These are phyloP conservation scores for Sinonovacula constricta DNA, from an alignment of 1,140 invertebrate species.

Conservation along the genomic window DNA sequence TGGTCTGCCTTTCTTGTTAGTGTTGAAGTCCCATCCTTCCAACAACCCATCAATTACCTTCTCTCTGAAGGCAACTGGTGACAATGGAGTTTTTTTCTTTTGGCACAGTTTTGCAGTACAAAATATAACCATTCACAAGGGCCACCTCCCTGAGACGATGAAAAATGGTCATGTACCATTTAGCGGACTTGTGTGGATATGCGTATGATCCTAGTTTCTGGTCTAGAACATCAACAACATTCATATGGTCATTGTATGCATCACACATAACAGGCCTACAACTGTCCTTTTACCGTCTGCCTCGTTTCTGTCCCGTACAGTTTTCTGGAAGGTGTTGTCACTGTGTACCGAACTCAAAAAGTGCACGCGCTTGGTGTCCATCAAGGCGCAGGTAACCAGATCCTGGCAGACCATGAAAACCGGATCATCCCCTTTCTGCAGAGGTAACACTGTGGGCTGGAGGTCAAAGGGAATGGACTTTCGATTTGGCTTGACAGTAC, in stretches of 20 bases:
- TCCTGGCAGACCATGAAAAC: too few relatives aligned
- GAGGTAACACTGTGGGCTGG: neutral
- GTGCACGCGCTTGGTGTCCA: slow-evolving; percentile 40
- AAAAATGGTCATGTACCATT: slow-evolving; percentile 46
- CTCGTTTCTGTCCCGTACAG: slow-evolving; percentile 19
- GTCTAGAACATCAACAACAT: slow-evolving; percentile 37
- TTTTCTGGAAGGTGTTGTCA: too few relatives aligned
- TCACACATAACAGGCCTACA: slow-evolving; percentile 28
- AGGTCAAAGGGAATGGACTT: slow-evolving; percentile 12
- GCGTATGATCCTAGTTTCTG: too few relatives aligned
- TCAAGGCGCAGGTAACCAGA: slow-evolving; percentile 35
- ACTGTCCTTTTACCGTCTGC: neutral
- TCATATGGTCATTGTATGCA: slow-evolving; percentile 34
- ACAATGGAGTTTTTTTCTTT: neutral
- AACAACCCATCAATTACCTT: neutral
- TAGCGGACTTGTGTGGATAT: too few relatives aligned
- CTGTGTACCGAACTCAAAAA: slow-evolving; percentile 33
- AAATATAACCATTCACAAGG: too few relatives aligned
- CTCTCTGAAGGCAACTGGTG: neutral
- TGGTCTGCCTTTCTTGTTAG: too few relatives aligned
- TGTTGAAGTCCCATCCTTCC: too few relatives aligned
- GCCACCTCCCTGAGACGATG: too few relatives aligned
- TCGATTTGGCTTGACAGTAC: slow-evolving; percentile 37
- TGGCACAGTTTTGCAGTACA: neutral
- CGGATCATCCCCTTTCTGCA: slow-evolving; percentile 46